A percentile compares a stretch with the other conserved stretches of the same genome.
Evolutionary conservation across 2,113 vertebrate genomes (phyloP).

Genomic region (Phyllostomus discolor): DNA sequence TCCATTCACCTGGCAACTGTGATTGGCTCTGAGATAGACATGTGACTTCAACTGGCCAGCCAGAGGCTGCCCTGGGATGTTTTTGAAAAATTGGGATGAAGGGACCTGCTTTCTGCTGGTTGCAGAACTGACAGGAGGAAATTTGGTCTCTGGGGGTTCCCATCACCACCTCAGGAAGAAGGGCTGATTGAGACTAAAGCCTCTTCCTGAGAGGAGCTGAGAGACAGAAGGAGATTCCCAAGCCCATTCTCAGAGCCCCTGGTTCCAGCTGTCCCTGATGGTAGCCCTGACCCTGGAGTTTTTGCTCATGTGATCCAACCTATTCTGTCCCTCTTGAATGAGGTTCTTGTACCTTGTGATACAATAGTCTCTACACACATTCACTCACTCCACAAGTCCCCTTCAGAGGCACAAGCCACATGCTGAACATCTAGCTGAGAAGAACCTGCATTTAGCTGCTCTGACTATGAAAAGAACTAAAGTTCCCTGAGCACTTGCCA

Average conservation of each 20-base stretch:
- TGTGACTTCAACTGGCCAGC: not conserved
- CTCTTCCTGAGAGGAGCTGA: not conserved
- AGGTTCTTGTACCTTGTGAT: not conserved
- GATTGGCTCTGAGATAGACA: not conserved
- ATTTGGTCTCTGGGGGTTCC: not conserved
- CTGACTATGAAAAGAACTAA: not conserved
- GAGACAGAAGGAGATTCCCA: not conserved
- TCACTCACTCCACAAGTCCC: not conserved
- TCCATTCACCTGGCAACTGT: fast-evolving
- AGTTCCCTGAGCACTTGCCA: not conserved
- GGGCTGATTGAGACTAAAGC: not conserved
- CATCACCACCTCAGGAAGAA: not conserved
- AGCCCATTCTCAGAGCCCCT: not conserved
- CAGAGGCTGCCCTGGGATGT: not conserved
- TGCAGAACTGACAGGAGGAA: not conserved
- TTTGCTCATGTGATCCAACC: not conserved
- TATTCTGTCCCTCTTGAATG: not conserved
- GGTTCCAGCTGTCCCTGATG: not conserved
- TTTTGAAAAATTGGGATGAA: no score
- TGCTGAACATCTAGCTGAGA: not conserved
- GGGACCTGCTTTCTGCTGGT: not conserved
- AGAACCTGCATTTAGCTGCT: not conserved
- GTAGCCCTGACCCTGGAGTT: not conserved
- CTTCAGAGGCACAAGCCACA: not conserved
- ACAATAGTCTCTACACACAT: not conserved